Percentiles rank a stretch among this genome's conserved stretches.
Evolutionary conservation across 2,888 invertebrate species (phyloP).

Genomic region (Meta bourneti): DNA sequence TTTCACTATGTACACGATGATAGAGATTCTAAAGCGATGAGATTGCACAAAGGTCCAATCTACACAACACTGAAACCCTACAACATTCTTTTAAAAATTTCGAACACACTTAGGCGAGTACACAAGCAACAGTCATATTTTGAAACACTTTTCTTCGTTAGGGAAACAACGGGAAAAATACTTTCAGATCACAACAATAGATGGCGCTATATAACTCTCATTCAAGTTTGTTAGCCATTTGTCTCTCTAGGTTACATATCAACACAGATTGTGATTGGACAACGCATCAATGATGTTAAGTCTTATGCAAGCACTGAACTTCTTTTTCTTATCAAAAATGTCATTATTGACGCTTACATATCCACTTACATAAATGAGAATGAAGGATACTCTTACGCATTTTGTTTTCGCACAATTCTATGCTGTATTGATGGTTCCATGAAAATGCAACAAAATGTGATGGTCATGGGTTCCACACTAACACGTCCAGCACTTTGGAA

Average conservation of each 20-base stretch:
- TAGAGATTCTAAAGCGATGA: slow-evolving; percentile 38
- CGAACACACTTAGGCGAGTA: slow-evolving; percentile 47
- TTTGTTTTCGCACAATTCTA: too few relatives aligned
- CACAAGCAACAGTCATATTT: slow-evolving; percentile 31
- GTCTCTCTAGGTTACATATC: slow-evolving; percentile 52
- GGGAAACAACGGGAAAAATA: slow-evolving; percentile 8
- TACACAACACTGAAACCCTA: slow-evolving; percentile 58
- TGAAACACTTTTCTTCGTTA: slow-evolving; percentile 20
- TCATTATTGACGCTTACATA: background rate
- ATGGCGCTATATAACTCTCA: slow-evolving; percentile 38
- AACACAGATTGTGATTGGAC: slow-evolving; percentile 63
- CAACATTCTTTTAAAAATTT: slow-evolving; percentile 63
- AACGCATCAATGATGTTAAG: slow-evolving; percentile 55
- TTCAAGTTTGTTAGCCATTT: slow-evolving; percentile 1
- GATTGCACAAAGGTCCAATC: slow-evolving; percentile 13
- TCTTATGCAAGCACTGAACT: background rate
- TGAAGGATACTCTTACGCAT: background rate
- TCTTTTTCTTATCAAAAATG: background rate
- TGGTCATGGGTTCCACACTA: too few relatives aligned
- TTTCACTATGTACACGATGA: slow-evolving; percentile 61
- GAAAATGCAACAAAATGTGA: too few relatives aligned
- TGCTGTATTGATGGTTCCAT: too few relatives aligned
- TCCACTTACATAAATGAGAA: background rate
- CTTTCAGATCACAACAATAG: slow-evolving; percentile 56
- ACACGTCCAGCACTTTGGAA: background rate